A percentile compares a stretch with the other conserved stretches of the same genome.
Conservation (phyloP, 1,140 invertebrate species). For the Eubasilissa regina region DNA sequence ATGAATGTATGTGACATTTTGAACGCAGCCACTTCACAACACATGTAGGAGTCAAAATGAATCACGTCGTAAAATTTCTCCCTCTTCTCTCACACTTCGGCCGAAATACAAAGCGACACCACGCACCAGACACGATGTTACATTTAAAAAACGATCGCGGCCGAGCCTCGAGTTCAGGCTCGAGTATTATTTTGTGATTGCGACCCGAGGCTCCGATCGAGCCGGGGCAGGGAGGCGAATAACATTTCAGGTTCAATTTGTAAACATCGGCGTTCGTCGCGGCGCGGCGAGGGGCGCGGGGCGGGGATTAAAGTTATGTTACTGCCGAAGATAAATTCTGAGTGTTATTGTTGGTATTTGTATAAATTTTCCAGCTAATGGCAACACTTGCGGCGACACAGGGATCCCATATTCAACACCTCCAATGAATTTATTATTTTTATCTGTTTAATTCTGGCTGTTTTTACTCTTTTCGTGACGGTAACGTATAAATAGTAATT, state of each 20-base stretch:
- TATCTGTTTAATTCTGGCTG: too few relatives aligned
- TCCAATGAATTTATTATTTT: too few relatives aligned
- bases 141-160: background rate
- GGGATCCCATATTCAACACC: too few relatives aligned
- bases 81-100: background rate
- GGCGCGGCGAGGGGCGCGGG: background rate
- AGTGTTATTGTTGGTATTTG: conserved; percentile 23
- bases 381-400: background rate
- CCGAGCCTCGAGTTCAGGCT: background rate
- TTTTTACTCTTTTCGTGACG: too few relatives aligned
- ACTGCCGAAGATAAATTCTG: conserved; percentile 14
- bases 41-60: conserved; percentile 28
- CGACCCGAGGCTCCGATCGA: background rate
- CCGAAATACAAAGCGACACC: background rate
- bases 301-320: conserved; percentile 18
- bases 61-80: conserved; percentile 26
- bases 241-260: conserved; percentile 40
- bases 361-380: conserved; percentile 6
- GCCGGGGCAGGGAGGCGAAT: conserved; percentile 20
- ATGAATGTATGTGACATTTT: conserved; percentile 42
- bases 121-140: background rate
- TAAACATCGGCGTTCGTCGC: conserved; percentile 17
- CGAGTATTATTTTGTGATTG: background rate
- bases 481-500: too few relatives aligned
- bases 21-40: conserved; percentile 42